phyloP scores from a whole-genome alignment of 2,113 vertebrate species.

The Eurypyga helias region DNA sequence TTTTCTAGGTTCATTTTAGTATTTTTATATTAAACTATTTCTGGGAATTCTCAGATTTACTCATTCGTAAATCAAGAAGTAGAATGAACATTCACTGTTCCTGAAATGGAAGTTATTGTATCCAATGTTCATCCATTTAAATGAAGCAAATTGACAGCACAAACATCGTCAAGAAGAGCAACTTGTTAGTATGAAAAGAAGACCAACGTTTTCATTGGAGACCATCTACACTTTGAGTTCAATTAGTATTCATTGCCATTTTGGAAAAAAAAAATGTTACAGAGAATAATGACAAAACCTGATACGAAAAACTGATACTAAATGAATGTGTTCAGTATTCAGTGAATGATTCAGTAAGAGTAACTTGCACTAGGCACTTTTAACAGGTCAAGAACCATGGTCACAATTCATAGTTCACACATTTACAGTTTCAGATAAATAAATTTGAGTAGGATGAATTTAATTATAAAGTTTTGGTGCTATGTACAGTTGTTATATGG shows the following conservation, averaged over 20 bases:
- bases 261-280: neutral
- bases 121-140: neutral
- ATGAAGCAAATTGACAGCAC: neutral
- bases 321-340: neutral
- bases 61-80: neutral
- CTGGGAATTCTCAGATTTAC: neutral
- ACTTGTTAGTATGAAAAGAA: neutral
- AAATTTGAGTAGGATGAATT: neutral
- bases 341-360: neutral
- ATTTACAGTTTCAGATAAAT: neutral
- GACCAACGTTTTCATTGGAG: neutral
- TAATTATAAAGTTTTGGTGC: neutral
- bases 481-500: neutral
- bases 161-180: neutral
- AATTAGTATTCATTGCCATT: neutral
- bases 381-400: neutral
- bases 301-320: neutral
- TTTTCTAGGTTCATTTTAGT: neutral
- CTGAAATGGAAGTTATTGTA: neutral
- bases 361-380: neutral
- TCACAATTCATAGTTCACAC: neutral
- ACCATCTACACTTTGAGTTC: neutral
- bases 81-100: neutral
- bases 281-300: neutral
- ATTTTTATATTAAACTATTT: neutral